Conservation (phyloP, 2,113 vertebrate genomes). For the Phocoena sinus region DNA sequence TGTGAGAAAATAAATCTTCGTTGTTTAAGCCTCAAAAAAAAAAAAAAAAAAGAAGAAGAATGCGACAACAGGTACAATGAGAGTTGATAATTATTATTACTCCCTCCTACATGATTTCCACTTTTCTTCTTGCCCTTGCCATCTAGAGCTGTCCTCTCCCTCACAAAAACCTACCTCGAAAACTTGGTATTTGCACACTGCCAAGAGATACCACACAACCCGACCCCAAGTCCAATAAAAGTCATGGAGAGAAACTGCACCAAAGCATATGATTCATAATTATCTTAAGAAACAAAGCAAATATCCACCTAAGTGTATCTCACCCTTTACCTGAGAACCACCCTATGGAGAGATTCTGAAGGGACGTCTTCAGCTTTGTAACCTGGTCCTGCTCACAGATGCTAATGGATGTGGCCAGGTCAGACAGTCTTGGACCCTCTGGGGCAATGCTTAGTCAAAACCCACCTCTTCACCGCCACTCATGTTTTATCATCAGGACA, state of each 20-base stretch:
- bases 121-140: not conserved
- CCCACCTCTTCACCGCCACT: not conserved
- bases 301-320: not conserved
- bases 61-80: not conserved
- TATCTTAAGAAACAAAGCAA: not conserved
- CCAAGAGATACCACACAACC: not conserved
- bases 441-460: not conserved
- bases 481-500: not conserved
- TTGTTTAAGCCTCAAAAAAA: too few species aligned
- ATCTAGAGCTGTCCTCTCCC: not conserved
- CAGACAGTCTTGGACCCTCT: fast-evolving
- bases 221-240: not conserved
- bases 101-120: not conserved
- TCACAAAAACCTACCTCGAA: conserved; percentile 17
- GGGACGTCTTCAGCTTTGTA: not conserved
- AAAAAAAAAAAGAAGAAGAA: not conserved
- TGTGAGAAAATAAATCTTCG: not conserved
- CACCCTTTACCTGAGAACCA: not conserved
- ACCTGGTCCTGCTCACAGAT: not conserved
- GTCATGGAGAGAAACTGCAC: not conserved
- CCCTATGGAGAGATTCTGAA: not conserved
- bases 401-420: not conserved
- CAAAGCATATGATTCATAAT: not conserved
- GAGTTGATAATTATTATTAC: not conserved
- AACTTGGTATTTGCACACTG: not conserved